phyloP scores from a whole-genome alignment of 2,888 invertebrate species.

The Melanostoma scalare region DNA sequence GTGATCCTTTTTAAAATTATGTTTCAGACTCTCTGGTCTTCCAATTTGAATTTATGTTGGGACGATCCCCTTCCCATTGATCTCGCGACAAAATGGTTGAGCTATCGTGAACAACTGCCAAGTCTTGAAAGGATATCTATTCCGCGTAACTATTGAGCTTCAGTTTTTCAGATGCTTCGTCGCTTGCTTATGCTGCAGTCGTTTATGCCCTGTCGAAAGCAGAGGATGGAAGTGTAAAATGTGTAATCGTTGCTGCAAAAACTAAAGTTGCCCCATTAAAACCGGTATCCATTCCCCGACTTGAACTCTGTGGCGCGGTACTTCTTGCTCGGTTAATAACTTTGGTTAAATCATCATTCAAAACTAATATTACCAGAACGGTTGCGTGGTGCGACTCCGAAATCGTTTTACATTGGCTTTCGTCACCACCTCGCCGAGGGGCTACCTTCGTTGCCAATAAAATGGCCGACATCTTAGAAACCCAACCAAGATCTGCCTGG shows the following conservation, averaged over 20 bases:
- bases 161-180: conserved; percentile 43
- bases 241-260: conserved; percentile 13
- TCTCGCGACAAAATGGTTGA: conserved; percentile 14
- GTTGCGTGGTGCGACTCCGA: conserved; percentile 75
- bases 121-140: conserved; percentile 23
- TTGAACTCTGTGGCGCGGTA: conserved; percentile 55
- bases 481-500: conserved; percentile 56
- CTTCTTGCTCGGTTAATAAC: conserved; percentile 47
- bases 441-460: conserved; percentile 62
- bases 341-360: conserved; percentile 39
- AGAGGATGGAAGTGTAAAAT: neutral
- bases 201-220: neutral
- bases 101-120: conserved; percentile 13
- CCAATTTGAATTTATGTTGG: conserved; percentile 33
- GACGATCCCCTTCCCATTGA: conserved; percentile 50
- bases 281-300: conserved; percentile 45
- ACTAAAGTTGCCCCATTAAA: conserved; percentile 36
- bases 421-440: neutral
- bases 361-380: conserved; percentile 16
- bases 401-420: conserved; percentile 24
- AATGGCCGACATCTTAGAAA: conserved; percentile 58
- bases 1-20: too few relatives aligned
- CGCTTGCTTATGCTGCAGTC: conserved; percentile 17
- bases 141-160: conserved; percentile 34
- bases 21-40: too few relatives aligned